Evolutionary conservation across 2,797 vertebrate species (phyloP).

Genomic region (Poeciliopsis gracilis): DNA sequence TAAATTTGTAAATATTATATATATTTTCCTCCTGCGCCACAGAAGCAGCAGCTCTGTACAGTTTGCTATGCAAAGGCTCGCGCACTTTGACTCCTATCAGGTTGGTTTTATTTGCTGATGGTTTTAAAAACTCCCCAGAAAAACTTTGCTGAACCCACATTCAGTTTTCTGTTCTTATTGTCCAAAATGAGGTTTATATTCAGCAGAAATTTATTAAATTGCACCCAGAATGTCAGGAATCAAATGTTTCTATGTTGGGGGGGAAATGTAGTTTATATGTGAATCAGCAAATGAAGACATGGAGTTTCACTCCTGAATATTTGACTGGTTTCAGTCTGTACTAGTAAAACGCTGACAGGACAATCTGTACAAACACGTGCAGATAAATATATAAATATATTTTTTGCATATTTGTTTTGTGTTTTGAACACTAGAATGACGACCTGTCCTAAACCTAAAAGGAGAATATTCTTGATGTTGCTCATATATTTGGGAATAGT

Average conservation of each 20-base stretch:
- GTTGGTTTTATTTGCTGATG: conserved; percentile 46
- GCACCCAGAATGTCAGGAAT: not conserved
- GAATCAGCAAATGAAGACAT: conserved; percentile 46
- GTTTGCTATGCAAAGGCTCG: conserved; percentile 60
- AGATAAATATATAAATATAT: conserved; percentile 24
- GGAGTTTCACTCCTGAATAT: conserved; percentile 43
- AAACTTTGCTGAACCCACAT: conserved; percentile 19
- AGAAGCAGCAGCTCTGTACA: conserved; percentile 69
- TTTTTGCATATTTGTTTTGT: conserved; percentile 54
- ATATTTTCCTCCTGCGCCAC: conserved; percentile 62
- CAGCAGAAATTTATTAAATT: not conserved
- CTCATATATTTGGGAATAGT: conserved; percentile 27
- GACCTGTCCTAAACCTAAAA: conserved; percentile 44
- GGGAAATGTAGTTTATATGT: not conserved
- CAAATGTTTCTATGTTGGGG: conserved; percentile 25
- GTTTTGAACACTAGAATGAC: conserved; percentile 58
- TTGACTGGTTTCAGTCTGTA: conserved; percentile 23
- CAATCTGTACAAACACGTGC: conserved; percentile 36
- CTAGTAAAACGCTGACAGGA: conserved; percentile 35
- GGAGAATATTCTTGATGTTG: conserved; percentile 51
- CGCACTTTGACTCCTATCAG: conserved; percentile 23
- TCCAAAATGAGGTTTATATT: not conserved
- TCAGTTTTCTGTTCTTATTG: conserved; percentile 1
- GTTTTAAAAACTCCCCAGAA: conserved; percentile 7
- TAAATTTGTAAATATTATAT: conserved; percentile 86